A percentile compares a stretch with the other conserved stretches of the same genome.
These are phyloP conservation scores for Urocynchramus pylzowi DNA, from an alignment of 2,113 vertebrate species.

Conservation along the genomic window DNA sequence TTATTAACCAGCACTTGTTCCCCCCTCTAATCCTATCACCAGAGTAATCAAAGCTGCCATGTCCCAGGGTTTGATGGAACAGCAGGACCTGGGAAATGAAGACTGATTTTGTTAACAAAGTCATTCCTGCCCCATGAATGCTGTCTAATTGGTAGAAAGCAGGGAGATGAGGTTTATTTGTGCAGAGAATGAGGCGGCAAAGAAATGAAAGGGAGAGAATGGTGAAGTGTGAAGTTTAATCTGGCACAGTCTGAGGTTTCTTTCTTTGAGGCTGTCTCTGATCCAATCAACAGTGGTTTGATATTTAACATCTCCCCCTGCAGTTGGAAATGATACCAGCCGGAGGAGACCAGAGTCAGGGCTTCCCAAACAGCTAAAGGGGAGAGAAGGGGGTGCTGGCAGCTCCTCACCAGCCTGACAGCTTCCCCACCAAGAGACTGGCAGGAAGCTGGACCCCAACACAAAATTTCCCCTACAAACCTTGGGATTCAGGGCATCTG, in stretches of 20 bases:
- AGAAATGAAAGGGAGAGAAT: conserved; percentile 53
- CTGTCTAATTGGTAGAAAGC: conserved; percentile 45
- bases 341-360: neutral
- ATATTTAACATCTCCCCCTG: conserved; percentile 66
- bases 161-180: conserved; percentile 60
- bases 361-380: neutral
- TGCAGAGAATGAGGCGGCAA: conserved; percentile 50
- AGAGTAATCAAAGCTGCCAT: conserved; percentile 25
- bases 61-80: conserved; percentile 62
- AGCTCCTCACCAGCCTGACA: neutral
- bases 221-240: conserved; percentile 66
- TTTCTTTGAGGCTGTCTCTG: conserved; percentile 23
- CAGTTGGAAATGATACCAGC: conserved; percentile 43
- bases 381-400: neutral
- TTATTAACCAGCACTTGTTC: conserved; percentile 56
- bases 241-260: conserved; percentile 36
- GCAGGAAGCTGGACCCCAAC: neutral
- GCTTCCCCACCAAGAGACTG: neutral
- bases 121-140: conserved; percentile 55
- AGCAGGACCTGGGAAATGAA: conserved; percentile 70
- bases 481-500: neutral
- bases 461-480: neutral
- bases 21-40: conserved; percentile 32
- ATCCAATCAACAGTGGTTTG: conserved; percentile 60
- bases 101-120: conserved; percentile 70